phyloP scores from a whole-genome alignment of 2,113 vertebrate genomes.

The Cepphus grylle region DNA sequence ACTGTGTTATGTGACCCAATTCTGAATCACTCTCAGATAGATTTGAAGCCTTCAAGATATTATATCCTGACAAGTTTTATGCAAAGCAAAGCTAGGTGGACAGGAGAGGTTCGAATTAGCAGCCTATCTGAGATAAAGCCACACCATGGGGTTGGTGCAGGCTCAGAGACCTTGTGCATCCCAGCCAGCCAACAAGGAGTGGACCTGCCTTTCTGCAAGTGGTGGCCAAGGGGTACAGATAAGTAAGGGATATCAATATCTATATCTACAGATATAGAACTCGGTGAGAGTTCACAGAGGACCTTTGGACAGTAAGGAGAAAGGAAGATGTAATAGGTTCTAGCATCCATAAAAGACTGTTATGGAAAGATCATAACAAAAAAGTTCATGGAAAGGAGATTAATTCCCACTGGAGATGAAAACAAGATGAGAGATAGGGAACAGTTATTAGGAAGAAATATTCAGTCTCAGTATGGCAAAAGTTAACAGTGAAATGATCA shows the following conservation, averaged over 20 bases:
- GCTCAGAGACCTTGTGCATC: not conserved
- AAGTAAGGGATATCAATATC: not conserved
- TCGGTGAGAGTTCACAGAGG: not conserved
- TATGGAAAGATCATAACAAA: not conserved
- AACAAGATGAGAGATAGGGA: not conserved
- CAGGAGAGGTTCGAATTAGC: not conserved
- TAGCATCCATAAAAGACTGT: not conserved
- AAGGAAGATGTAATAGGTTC: not conserved
- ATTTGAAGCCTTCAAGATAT: not conserved
- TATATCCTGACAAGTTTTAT: not conserved
- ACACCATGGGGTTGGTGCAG: not conserved
- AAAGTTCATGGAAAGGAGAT: not conserved
- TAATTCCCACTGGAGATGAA: not conserved
- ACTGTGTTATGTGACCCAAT: not conserved
- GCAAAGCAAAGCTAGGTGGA: not conserved
- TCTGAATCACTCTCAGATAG: not conserved
- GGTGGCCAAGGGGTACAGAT: not conserved
- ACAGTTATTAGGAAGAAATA: not conserved
- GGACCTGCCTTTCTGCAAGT: not conserved
- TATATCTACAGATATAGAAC: not conserved
- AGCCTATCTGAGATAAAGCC: not conserved
- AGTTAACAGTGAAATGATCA: not conserved
- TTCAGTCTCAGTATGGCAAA: not conserved
- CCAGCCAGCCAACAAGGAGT: not conserved
- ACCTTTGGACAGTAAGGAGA: not conserved